These are phyloP conservation scores for Poecilus cupreus DNA, from an alignment of 2,888 invertebrate genomes.

Conservation along the genomic window DNA sequence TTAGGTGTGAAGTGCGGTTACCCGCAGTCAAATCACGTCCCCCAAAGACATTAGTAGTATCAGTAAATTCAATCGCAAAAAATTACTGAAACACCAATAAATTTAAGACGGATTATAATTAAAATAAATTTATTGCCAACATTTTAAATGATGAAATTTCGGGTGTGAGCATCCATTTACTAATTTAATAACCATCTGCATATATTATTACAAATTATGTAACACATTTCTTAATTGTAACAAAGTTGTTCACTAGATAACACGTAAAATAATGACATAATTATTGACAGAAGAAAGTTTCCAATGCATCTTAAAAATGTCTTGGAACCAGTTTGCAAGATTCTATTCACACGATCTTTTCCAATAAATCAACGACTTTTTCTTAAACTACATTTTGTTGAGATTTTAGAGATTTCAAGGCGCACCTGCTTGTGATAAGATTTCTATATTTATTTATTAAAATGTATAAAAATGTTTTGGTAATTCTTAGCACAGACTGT, in stretches of 20 bases:
- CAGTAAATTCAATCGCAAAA: too few species aligned
- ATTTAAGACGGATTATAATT: too few species aligned
- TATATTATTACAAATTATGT: background rate
- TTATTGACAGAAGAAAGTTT: slow-evolving; percentile 11
- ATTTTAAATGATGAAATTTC: background rate
- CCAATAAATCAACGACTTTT: background rate
- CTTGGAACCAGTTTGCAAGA: background rate
- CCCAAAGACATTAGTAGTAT: too few species aligned
- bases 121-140: background rate
- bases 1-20: too few species aligned
- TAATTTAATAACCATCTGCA: background rate
- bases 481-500: background rate
- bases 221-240: background rate
- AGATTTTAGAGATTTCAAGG: background rate
- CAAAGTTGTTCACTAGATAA: background rate
- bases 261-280: background rate
- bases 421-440: too few species aligned
- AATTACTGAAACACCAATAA: too few species aligned
- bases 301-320: background rate
- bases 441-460: too few species aligned
- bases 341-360: background rate
- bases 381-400: background rate
- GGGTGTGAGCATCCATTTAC: background rate
- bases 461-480: too few species aligned
- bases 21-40: too few species aligned